Percentiles rank a stretch among this genome's conserved stretches.
Evolutionary conservation across 2,113 vertebrate species (phyloP).

Genomic region (Xiphophorus couchianus): DNA sequence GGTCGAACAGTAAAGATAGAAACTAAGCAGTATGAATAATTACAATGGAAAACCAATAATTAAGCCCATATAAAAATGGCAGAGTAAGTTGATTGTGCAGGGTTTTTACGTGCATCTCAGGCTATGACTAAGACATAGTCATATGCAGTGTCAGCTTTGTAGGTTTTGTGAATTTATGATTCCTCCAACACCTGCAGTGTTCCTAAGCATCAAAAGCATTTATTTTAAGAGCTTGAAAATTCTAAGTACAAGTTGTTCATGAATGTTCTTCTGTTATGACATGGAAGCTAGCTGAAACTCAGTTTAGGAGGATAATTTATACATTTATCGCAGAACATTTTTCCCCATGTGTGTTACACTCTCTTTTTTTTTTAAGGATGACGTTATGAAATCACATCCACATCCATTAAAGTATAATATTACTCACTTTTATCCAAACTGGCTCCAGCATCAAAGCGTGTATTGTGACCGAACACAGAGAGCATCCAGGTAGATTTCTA

Average conservation of each 20-base stretch:
- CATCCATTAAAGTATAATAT: constrained; percentile 20
- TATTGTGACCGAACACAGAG: constrained; percentile 36
- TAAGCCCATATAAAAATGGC: not conserved
- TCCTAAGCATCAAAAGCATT: not conserved
- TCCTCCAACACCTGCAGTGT: not conserved
- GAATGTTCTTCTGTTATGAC: not conserved
- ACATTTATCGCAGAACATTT: constrained; percentile 41
- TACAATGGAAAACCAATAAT: not conserved
- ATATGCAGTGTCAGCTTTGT: not conserved
- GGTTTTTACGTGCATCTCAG: not conserved
- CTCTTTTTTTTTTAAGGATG: constrained; percentile 12
- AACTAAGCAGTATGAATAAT: not conserved
- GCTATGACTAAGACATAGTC: not conserved
- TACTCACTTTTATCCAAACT: constrained; percentile 27
- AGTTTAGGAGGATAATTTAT: constrained; percentile 16
- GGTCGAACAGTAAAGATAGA: no score
- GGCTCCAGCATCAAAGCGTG: constrained; percentile 59
- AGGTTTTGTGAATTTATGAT: not conserved
- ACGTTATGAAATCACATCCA: constrained; percentile 42
- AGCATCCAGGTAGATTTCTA: constrained; percentile 62
- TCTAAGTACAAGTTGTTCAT: not conserved
- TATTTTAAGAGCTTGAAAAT: not conserved
- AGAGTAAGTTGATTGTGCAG: no score
- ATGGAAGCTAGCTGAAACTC: not conserved
- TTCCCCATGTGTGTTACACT: constrained; percentile 16